Conservation (phyloP, 2,797 vertebrate species). For the Corythornis leucogaster region DNA sequence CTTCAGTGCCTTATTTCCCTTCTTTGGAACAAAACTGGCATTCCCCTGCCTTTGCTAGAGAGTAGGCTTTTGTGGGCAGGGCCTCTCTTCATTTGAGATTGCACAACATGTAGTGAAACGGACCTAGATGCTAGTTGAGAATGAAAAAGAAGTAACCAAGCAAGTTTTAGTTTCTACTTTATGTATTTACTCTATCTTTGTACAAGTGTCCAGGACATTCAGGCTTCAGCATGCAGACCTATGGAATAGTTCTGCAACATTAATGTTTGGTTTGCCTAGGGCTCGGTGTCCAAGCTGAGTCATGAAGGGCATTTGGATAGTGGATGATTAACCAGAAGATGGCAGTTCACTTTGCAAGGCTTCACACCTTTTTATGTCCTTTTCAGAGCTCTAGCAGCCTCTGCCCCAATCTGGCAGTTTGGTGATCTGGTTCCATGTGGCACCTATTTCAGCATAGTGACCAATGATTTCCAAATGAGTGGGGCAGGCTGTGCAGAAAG, state of each 20-base stretch:
- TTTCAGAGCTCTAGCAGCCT: conserved; percentile 91
- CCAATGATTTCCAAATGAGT: conserved; percentile 86
- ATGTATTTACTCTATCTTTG: background rate
- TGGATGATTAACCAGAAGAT: background rate
- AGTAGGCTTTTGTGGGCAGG: background rate
- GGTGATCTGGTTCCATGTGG: conserved; percentile 88
- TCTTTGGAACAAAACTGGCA: background rate
- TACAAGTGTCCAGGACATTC: background rate
- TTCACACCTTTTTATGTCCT: background rate
- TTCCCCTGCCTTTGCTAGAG: background rate
- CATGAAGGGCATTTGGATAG: background rate
- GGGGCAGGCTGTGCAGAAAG: conserved; percentile 85
- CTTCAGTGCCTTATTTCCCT: background rate
- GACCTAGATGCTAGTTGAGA: background rate
- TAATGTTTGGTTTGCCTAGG: background rate
- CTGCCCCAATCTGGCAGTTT: conserved; percentile 97
- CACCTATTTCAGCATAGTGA: conserved; percentile 88
- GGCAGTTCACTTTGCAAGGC: background rate
- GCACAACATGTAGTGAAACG: background rate
- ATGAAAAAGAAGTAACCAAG: background rate
- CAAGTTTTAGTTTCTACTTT: background rate
- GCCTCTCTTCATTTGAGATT: background rate
- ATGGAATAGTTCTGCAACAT: background rate
- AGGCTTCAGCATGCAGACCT: background rate
- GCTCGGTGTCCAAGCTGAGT: background rate